phyloP scores from a whole-genome alignment of 2,113 vertebrate species.

The Lynx canadensis region DNA sequence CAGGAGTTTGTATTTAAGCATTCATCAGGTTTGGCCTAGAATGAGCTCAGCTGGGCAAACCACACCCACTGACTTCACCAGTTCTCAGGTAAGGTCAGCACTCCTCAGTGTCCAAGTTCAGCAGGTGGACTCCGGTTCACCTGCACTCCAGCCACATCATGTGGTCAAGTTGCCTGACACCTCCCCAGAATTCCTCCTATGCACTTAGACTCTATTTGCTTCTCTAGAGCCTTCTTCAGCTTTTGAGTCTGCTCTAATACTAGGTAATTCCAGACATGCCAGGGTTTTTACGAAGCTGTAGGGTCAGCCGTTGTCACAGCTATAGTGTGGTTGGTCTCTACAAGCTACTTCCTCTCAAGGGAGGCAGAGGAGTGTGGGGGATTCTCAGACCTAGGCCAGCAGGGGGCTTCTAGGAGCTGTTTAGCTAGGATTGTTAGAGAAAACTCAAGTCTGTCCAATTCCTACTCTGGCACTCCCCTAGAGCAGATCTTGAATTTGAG shows the following conservation, averaged over 20 bases:
- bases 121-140: fast-evolving
- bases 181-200: background rate
- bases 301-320: background rate
- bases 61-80: fast-evolving
- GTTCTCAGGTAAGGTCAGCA: background rate
- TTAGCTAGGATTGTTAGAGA: background rate
- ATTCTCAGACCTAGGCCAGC: background rate
- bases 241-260: background rate
- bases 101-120: background rate
- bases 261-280: too few relatives aligned
- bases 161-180: too few relatives aligned
- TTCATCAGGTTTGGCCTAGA: background rate
- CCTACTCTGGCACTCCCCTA: background rate
- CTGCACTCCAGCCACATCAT: background rate
- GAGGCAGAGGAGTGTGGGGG: fast-evolving
- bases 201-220: background rate
- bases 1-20: background rate
- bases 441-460: fast-evolving
- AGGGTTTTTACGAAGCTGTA: fast-evolving
- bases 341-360: background rate
- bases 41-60: background rate
- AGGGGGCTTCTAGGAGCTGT: background rate
- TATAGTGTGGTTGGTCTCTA: background rate
- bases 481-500: background rate
- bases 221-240: background rate